Conservation (phyloP, 2,888 invertebrate genomes). For the Agrochola lychnidis region DNA sequence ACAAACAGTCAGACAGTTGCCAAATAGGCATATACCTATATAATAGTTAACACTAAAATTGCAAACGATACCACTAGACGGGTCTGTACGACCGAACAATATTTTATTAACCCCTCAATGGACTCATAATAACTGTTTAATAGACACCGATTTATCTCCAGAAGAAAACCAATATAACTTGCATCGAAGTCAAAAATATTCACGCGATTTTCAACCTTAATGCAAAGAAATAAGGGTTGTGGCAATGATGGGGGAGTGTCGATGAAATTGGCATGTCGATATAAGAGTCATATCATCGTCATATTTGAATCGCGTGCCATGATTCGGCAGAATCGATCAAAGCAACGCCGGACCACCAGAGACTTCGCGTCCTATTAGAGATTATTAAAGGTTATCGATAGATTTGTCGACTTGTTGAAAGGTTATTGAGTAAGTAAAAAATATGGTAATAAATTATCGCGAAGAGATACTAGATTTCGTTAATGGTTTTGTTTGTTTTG, state of each 20-base stretch:
- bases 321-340: slow-evolving; percentile 89
- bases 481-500: slow-evolving; percentile 58
- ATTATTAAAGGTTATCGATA: slow-evolving; percentile 70
- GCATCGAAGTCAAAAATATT: slow-evolving; percentile 6
- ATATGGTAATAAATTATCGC: slow-evolving; percentile 54
- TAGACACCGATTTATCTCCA: slow-evolving; percentile 86
- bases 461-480: slow-evolving; percentile 35
- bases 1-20: slow-evolving; percentile 51
- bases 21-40: slow-evolving; percentile 55
- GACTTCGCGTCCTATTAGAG: slow-evolving; percentile 73
- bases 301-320: slow-evolving; percentile 89
- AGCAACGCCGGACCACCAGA: slow-evolving; percentile 88
- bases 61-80: slow-evolving; percentile 69
- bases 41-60: slow-evolving; percentile 70
- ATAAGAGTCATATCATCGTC: slow-evolving; percentile 88
- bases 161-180: slow-evolving; percentile 63
- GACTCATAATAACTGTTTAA: slow-evolving; percentile 88
- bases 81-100: slow-evolving; percentile 79
- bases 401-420: slow-evolving; percentile 59
- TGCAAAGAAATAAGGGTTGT: slow-evolving; percentile 20
- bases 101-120: slow-evolving; percentile 88
- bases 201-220: slow-evolving; percentile 57
- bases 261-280: slow-evolving; percentile 61
- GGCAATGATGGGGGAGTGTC: slow-evolving; percentile 53
- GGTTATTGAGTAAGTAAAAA: slow-evolving; percentile 59